phyloP scores from a whole-genome alignment of 92 coral and sea anemone species.

The Galaxea fascicularis region DNA sequence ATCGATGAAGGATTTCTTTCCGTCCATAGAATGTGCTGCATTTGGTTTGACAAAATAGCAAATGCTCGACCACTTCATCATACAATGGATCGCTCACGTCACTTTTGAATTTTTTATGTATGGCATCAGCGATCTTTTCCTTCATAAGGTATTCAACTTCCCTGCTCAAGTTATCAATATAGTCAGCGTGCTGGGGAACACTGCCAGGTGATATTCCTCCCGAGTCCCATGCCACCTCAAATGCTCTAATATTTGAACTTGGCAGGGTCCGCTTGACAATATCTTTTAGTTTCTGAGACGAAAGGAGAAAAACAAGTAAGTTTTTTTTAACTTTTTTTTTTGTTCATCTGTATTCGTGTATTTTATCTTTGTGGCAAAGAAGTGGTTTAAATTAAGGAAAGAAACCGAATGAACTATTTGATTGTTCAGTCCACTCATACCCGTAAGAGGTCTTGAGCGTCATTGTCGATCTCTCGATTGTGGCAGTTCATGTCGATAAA shows the following conservation, averaged over 20 bases:
- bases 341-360: too few species aligned
- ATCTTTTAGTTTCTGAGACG: slow-evolving; percentile 43
- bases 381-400: not conserved
- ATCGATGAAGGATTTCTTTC: slow-evolving; percentile 47
- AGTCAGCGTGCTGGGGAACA: slow-evolving; percentile 39
- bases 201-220: slow-evolving; percentile 12
- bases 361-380: too few species aligned
- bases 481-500: slow-evolving; percentile 52
- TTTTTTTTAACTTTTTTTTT: not conserved
- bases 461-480: slow-evolving; percentile 44
- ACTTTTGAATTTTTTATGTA: slow-evolving; percentile 42
- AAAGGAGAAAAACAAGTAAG: not conserved
- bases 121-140: slow-evolving; percentile 51
- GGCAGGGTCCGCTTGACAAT: slow-evolving; percentile 46
- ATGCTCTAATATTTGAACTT: slow-evolving; percentile 40
- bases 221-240: slow-evolving; percentile 59
- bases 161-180: slow-evolving; percentile 56
- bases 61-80: slow-evolving; percentile 69
- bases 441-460: slow-evolving; percentile 56
- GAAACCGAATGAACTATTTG: not conserved
- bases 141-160: slow-evolving; percentile 65
- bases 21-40: slow-evolving; percentile 70
- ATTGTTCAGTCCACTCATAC: not conserved
- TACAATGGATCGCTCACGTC: slow-evolving; percentile 67
- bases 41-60: slow-evolving; percentile 73